These are phyloP conservation scores for Petrolisthes manimaculis DNA, from an alignment of 2,888 invertebrate genomes.

Conservation along the genomic window DNA sequence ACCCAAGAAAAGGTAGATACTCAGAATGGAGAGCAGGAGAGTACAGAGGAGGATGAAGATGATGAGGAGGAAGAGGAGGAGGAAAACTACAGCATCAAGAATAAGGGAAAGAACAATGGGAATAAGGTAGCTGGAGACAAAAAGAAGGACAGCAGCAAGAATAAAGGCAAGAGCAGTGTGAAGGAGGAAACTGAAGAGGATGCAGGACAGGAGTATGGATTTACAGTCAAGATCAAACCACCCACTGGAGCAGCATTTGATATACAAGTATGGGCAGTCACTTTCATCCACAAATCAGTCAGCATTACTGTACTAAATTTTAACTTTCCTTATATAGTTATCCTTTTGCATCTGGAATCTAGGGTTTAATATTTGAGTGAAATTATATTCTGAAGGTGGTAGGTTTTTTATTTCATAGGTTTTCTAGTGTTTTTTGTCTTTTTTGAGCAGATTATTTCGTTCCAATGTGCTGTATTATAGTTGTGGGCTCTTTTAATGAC, in stretches of 20 bases:
- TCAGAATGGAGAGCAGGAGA: neutral
- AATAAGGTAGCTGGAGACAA: constrained; percentile 41
- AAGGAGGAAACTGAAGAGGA: constrained; percentile 50
- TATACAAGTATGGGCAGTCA: constrained; percentile 78
- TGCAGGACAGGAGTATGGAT: constrained; percentile 83
- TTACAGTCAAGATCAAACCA: constrained; percentile 92
- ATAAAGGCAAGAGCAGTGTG: constrained; percentile 8
- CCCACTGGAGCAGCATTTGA: constrained; percentile 93
- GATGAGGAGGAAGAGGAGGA: constrained; percentile 9
- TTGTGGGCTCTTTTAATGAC: too few species aligned
- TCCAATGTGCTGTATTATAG: too few species aligned
- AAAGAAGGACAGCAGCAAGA: constrained; percentile 75
- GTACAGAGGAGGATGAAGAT: constrained; percentile 1
- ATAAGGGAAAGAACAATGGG: constrained; percentile 6
- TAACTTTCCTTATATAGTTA: too few species aligned
- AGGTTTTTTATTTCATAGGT: too few species aligned
- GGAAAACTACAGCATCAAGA: neutral
- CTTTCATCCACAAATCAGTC: too few species aligned
- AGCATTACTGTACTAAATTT: too few species aligned
- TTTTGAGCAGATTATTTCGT: too few species aligned
- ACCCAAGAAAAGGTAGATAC: constrained; percentile 24
- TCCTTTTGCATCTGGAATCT: too few species aligned
- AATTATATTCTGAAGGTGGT: too few species aligned
- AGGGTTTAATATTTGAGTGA: too few species aligned
- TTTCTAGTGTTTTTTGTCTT: too few species aligned